Conservation (phyloP, 1,140 invertebrate genomes). For the Pomacea maculata region DNA sequence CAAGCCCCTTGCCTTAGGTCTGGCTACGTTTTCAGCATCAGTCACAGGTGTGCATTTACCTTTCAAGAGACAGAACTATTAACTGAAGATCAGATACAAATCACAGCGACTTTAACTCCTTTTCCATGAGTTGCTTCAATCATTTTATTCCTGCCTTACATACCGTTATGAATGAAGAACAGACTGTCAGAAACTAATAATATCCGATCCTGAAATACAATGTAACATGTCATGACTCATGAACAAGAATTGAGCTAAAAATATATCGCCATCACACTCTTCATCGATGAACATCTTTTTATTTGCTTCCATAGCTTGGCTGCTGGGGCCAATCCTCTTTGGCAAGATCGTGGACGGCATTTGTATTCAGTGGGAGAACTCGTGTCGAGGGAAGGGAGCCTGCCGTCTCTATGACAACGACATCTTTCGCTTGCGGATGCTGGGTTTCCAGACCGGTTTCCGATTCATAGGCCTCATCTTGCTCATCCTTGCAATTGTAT, state of each 20-base stretch:
- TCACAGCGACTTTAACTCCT: too few relatives aligned
- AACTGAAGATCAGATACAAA: too few relatives aligned
- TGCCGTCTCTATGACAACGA: slow-evolving; percentile 31
- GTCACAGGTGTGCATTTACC: too few relatives aligned
- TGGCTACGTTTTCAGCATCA: not conserved
- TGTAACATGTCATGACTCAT: too few relatives aligned
- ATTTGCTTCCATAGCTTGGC: slow-evolving; percentile 25
- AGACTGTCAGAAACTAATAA: too few relatives aligned
- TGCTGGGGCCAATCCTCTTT: slow-evolving; percentile 41
- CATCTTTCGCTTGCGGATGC: slow-evolving; percentile 10
- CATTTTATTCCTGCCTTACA: too few relatives aligned
- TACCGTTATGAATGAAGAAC: not conserved
- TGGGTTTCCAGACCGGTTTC: not conserved
- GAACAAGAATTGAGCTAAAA: too few relatives aligned
- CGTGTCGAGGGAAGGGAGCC: slow-evolving; percentile 2
- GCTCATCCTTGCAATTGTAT: not conserved
- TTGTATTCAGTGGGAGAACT: slow-evolving; percentile 27
- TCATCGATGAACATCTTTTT: too few relatives aligned
- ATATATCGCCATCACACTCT: too few relatives aligned
- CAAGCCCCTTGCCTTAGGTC: slow-evolving; percentile 14
- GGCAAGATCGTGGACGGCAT: slow-evolving; percentile 39
- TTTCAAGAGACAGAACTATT: too few relatives aligned
- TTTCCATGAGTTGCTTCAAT: too few relatives aligned
- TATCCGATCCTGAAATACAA: too few relatives aligned
- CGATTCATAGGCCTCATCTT: not conserved